Percentiles rank a stretch among this genome's conserved stretches.
Evolutionary conservation across 2,888 invertebrate genomes (phyloP).

Genomic region (Drosophila mimica): DNA sequence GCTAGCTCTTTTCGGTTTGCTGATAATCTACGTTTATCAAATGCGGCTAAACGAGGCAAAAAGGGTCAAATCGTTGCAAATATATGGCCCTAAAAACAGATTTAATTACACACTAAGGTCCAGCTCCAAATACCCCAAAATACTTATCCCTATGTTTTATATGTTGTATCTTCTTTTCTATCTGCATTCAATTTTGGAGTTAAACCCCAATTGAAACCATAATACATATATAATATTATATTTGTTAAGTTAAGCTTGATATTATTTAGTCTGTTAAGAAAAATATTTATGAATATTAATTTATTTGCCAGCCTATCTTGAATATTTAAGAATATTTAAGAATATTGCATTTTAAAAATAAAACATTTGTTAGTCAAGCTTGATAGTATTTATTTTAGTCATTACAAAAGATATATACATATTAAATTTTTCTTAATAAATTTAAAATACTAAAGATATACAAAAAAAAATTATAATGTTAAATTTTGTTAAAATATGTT

Average conservation of each 20-base stretch:
- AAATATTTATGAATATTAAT: not conserved
- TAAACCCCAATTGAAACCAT: not conserved
- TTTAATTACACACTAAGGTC: conserved; percentile 41
- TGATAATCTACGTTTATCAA: conserved; percentile 42
- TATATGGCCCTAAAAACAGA: conserved; percentile 43
- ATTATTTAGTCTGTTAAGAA: not conserved
- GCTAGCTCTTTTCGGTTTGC: conserved; percentile 7
- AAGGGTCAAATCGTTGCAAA: conserved; percentile 43
- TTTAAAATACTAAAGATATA: too few species aligned
- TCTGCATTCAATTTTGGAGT: not conserved
- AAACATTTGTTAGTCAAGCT: too few species aligned
- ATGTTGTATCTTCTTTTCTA: not conserved
- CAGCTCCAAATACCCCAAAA: not conserved
- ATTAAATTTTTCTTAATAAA: too few species aligned
- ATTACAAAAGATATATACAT: too few species aligned
- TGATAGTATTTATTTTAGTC: too few species aligned
- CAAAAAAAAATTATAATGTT: too few species aligned
- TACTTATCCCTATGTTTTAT: not conserved
- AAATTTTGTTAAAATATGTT: too few species aligned
- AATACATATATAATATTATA: not conserved
- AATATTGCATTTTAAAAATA: too few species aligned
- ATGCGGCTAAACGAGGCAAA: conserved; percentile 17
- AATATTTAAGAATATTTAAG: too few species aligned
- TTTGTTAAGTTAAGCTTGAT: not conserved
- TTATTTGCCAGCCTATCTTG: not conserved